These are phyloP conservation scores for Netelia fuscicornis DNA, from an alignment of 2,888 invertebrate species.

Conservation along the genomic window DNA sequence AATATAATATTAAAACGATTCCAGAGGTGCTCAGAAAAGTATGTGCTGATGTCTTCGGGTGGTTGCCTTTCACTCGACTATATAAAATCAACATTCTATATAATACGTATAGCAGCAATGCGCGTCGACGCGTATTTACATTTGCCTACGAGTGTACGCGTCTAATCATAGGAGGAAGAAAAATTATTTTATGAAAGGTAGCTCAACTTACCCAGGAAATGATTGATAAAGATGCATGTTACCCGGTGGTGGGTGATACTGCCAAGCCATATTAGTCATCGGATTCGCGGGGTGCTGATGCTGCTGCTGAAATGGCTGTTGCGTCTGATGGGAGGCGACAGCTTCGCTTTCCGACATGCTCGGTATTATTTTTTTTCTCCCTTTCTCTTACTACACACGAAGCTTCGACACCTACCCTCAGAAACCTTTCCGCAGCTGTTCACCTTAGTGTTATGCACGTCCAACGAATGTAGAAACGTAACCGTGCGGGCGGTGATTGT, in stretches of 20 bases:
- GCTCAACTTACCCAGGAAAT: constrained; percentile 80
- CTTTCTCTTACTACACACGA: constrained; percentile 43
- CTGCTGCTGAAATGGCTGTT: constrained; percentile 79
- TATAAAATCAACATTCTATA: neutral
- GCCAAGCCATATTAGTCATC: constrained; percentile 84
- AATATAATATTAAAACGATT: no score
- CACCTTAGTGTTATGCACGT: constrained; percentile 9
- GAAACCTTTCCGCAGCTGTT: constrained; percentile 32
- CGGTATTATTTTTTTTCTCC: constrained; percentile 22
- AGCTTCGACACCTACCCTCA: constrained; percentile 68
- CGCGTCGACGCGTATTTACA: neutral
- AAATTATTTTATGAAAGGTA: constrained; percentile 8
- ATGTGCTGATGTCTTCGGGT: no score
- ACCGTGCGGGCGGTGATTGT: constrained; percentile 25
- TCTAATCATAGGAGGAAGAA: neutral
- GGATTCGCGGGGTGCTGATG: constrained; percentile 73
- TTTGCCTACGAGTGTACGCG: neutral
- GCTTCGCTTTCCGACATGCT: constrained; percentile 84
- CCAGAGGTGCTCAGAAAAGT: no score
- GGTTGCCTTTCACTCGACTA: constrained; percentile 1
- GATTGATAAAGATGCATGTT: constrained; percentile 82
- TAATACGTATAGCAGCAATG: neutral
- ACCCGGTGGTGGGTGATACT: constrained; percentile 80
- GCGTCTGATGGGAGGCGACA: constrained; percentile 82
- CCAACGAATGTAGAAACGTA: constrained; percentile 10